phyloP scores from a whole-genome alignment of 2,888 invertebrate species.

The Terebella lapidaria region DNA sequence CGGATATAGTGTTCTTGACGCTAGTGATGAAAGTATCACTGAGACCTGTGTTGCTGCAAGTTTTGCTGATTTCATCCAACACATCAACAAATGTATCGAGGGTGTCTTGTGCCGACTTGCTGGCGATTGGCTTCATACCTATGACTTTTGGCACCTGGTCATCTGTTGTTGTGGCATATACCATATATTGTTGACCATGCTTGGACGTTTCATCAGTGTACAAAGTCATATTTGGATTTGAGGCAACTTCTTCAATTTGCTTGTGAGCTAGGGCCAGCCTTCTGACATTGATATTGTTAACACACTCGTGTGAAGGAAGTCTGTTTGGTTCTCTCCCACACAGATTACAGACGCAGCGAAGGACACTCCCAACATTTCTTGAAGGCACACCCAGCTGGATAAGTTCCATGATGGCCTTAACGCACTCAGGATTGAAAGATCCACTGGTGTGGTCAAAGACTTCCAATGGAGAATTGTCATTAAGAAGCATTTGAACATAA shows the following conservation, averaged over 20 bases:
- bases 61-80: neutral
- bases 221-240: neutral
- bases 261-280: neutral
- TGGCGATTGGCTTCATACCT: neutral
- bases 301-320: neutral
- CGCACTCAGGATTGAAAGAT: neutral
- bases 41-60: neutral
- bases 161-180: neutral
- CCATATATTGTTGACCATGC: neutral
- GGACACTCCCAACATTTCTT: neutral
- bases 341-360: neutral
- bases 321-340: neutral
- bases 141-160: neutral
- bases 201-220: conserved; percentile 1
- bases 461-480: neutral
- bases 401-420: neutral
- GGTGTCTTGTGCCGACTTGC: neutral
- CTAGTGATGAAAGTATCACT: neutral
- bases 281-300: neutral
- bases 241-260: neutral
- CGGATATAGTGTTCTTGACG: neutral
- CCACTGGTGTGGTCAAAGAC: neutral
- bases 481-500: neutral
- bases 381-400: neutral
- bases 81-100: neutral